Evolutionary conservation across 2,888 invertebrate genomes (phyloP), one percentile per base, ranked within the genome.

Genomic region (Argyresthia albistria): DNA sequence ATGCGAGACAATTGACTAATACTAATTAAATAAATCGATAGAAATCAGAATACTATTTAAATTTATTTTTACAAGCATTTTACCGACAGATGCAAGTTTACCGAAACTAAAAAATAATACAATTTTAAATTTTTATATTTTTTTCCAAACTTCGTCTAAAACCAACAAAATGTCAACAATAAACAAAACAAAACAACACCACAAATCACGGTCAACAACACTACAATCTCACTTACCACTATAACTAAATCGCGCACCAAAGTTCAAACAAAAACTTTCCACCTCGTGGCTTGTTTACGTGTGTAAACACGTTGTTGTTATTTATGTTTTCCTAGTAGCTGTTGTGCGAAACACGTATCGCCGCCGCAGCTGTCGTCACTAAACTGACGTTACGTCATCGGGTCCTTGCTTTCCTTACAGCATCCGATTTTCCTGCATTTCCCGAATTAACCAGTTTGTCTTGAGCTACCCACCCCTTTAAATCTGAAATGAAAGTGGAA

Each of bases 251-350:
- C 25, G 2, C 25, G 39, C 4, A 39, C 39, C 9, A 39, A 39
- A 39, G 1, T 39, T 39, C 37, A 43, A 25, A 55, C 46, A 54
- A 25, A 25, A 55, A 56, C 53, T 56, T 55, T 43, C 39, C 53
- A 43, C 51, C 57, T 43, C 25, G 25, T 49, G n/a, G n/a, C 54
- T 77, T 84, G 82, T 86, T 83, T 82, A 86, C 86, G 84, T 67
- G 64, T 62, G 62, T 71, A 80, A 81, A 80, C 78, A 86, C 75
- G 83, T 75, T 84, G 82, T 83, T 86, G 82, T 82, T 84, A 73
- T 86, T 86, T 86, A 82, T 83, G 64, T 76, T 75, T 65, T 67
- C 57, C 63, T 54, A 52, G 53, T 54, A 54, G 61, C 55, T 51
- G 55, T 47, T 58, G 54, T 60, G 54, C 59, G 53, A 57, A 54